Evolutionary conservation across 1,140 invertebrate genomes (phyloP), one percentile per base, ranked within the genome.

Genomic region (Carcinoscorpius rotundicauda): DNA sequence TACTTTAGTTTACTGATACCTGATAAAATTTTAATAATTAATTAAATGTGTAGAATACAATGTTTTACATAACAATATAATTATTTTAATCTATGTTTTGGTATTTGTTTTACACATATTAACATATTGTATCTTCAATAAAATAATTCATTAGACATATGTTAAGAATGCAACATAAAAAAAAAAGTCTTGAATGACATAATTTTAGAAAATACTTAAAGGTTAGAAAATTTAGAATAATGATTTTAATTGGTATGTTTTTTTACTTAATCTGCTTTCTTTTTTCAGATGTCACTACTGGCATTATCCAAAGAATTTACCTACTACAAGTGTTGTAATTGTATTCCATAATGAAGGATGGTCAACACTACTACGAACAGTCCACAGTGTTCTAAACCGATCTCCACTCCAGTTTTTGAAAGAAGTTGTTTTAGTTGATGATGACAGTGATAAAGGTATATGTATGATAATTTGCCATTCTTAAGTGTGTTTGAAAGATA

Each of bases 321-420:
- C 96, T 0, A 86, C 82, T 61, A 92, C 94, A 4, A 93, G 89
- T 75, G 93, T 99, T 0, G 95, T 99, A 68, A 87, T 99, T 66
- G 97, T 98, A 8, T 99, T 99, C 76, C 96, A 99, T 75, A 99
- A 99, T 77, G 94, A 99, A 79, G 97, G 95, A 3, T 97, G 89
- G 83, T 91, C 91, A 0, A 93, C 95, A 3, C 80, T 99, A 9
- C 82, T 98, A 79, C 79, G 96, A 69, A 98, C 96, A n/a, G 93
- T 98, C 0, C 94, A 98, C 75, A 91, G 89, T 69, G 91, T 99
- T 4, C 85, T 99, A 49, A 90, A 98, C 72, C 83, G 93, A 64
- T 89, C 92, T 1, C 97, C 96, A 0, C 84, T 87, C 4, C 81
- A 96, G 73, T 82, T 97, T 69, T 80, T 99, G 3, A 86, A 98